phyloP scores from a whole-genome alignment of 2,113 vertebrate species.

The Pipa parva region DNA sequence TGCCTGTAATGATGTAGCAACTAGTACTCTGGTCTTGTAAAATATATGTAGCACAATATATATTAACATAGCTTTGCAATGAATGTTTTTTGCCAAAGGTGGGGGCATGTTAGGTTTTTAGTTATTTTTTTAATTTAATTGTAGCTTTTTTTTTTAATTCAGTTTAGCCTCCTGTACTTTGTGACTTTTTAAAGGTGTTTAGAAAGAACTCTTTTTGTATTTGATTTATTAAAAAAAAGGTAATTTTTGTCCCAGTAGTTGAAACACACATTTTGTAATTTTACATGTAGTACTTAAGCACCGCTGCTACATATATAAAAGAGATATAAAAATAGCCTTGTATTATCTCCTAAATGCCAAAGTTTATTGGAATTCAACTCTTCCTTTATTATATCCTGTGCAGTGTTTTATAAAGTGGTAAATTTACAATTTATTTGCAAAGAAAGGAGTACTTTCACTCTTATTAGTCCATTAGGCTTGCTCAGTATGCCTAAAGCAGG shows the following conservation, averaged over 20 bases:
- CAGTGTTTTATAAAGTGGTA: conserved; percentile 8
- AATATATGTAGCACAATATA: conserved; percentile 76
- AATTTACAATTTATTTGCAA: not conserved
- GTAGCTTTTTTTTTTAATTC: conserved; percentile 65
- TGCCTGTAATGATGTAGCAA: conserved; percentile 85
- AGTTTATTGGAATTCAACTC: not conserved
- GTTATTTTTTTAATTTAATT: conserved; percentile 65
- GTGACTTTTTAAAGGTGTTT: conserved; percentile 52
- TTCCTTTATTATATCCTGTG: not conserved
- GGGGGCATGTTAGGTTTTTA: conserved; percentile 71
- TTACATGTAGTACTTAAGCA: conserved; percentile 53
- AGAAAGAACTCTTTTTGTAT: conserved; percentile 46
- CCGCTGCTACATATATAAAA: conserved; percentile 56
- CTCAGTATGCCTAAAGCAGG: too few relatives aligned
- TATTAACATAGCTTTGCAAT: conserved; percentile 75
- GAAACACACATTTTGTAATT: conserved; percentile 44
- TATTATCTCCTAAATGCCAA: not conserved
- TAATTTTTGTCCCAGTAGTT: conserved; percentile 42
- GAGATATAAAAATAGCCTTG: conserved; percentile 18
- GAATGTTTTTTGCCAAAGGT: conserved; percentile 82
- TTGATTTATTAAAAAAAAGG: conserved; percentile 44
- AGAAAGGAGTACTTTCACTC: conserved; percentile 9
- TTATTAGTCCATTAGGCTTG: not conserved
- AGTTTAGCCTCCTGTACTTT: conserved; percentile 64
- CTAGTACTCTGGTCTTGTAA: conserved; percentile 72